Conservation (phyloP, 2,797 vertebrate genomes). For the Neomorphus geoffroyi region DNA sequence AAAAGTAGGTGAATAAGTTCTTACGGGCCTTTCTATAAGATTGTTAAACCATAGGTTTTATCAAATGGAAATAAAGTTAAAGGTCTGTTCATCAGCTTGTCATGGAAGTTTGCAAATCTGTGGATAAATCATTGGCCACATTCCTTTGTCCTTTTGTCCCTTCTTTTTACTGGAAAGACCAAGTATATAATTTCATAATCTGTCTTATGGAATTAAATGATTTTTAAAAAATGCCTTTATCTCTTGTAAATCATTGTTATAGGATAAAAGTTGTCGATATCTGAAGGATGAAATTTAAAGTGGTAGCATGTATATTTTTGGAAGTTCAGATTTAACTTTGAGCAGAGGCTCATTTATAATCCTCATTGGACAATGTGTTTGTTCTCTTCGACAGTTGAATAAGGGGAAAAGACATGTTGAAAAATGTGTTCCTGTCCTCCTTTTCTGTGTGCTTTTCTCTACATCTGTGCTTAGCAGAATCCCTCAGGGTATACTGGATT, state of each 20-base stretch:
- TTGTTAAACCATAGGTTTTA: neutral
- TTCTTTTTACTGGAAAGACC: neutral
- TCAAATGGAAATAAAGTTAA: neutral
- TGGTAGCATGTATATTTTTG: constrained; percentile 4
- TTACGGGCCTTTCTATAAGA: neutral
- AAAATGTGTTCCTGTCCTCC: constrained; percentile 71
- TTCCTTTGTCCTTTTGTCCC: constrained; percentile 1
- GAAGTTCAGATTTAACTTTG: constrained; percentile 44
- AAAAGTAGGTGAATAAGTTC: neutral
- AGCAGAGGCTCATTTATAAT: constrained; percentile 67
- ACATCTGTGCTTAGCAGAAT: constrained; percentile 65
- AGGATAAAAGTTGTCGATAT: neutral
- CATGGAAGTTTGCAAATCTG: neutral
- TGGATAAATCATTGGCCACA: neutral
- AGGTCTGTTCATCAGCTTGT: neutral
- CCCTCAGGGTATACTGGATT: constrained; percentile 65
- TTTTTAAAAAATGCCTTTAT: neutral
- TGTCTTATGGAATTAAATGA: neutral
- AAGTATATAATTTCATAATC: neutral
- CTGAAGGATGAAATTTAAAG: constrained; percentile 18
- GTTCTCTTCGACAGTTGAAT: constrained; percentile 71
- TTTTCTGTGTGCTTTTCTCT: constrained; percentile 61
- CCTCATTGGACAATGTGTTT: constrained; percentile 54
- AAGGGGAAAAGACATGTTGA: constrained; percentile 70
- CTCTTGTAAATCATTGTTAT: neutral